A percentile compares a stretch with the other conserved stretches of the same genome.
These are phyloP conservation scores for Podabrus alpinus DNA, from an alignment of 2,888 invertebrate genomes.

Conservation along the genomic window DNA sequence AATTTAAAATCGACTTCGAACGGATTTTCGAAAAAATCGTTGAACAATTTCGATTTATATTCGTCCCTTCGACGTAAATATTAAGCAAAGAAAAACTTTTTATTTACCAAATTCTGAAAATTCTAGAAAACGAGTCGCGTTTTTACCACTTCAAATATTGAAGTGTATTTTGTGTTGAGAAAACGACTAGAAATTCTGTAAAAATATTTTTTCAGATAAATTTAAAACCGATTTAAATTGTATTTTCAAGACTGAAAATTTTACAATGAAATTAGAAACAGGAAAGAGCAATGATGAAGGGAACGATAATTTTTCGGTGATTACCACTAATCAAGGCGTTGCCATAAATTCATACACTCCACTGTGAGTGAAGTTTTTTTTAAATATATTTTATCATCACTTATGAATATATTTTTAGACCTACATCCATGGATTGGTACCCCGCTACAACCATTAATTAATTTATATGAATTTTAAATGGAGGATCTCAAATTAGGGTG, in stretches of 20 bases:
- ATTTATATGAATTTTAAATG: not conserved
- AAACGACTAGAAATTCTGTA: constrained; percentile 40
- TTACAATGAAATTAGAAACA: not conserved
- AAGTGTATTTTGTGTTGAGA: not conserved
- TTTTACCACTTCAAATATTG: too few relatives aligned
- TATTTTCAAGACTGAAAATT: not conserved
- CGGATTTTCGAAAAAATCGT: too few relatives aligned
- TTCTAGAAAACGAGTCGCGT: too few relatives aligned
- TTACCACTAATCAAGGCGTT: constrained; percentile 43
- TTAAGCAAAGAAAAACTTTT: too few relatives aligned
- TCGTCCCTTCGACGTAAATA: too few relatives aligned
- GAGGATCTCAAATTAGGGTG: not conserved
- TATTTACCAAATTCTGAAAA: too few relatives aligned
- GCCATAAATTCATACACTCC: constrained; percentile 48
- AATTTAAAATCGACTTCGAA: too few relatives aligned
- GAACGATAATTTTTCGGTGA: constrained; percentile 39
- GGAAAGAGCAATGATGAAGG: constrained; percentile 5
- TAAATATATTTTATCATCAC: constrained; percentile 3
- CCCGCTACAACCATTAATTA: constrained; percentile 37
- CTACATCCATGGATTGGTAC: constrained; percentile 49
- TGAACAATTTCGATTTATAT: too few relatives aligned
- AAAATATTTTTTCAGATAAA: constrained; percentile 44
- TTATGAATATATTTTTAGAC: constrained; percentile 39
- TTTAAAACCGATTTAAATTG: not conserved
- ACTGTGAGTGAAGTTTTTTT: constrained; percentile 44